Evolutionary conservation across 2,113 vertebrate genomes (phyloP).

Genomic region (Azemiops feae): DNA sequence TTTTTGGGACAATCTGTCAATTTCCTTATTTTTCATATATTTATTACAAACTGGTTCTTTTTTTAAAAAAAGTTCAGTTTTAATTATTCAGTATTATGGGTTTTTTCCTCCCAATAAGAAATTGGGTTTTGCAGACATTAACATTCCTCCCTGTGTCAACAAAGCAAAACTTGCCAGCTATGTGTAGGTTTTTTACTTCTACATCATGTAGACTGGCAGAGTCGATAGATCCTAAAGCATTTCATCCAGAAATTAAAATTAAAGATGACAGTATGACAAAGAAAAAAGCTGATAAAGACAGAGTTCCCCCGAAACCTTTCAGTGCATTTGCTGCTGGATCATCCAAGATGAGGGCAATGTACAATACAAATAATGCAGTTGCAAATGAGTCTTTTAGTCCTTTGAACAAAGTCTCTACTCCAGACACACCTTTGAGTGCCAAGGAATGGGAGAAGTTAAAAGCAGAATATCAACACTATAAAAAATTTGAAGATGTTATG

Average conservation of each 20-base stretch:
- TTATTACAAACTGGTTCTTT: background rate
- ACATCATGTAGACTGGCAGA: conserved; percentile 22
- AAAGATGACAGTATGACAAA: conserved; percentile 26
- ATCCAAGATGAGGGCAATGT: conserved; percentile 69
- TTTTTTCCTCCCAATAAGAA: conserved; percentile 38
- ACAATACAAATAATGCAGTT: conserved; percentile 16
- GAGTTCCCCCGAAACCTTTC: conserved; percentile 23
- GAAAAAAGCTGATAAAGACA: background rate
- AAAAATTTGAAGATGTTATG: conserved; percentile 77
- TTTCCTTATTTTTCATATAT: background rate
- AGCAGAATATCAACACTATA: conserved; percentile 48
- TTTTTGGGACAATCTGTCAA: background rate
- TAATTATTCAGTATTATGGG: conserved; percentile 53
- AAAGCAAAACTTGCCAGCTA: conserved; percentile 10
- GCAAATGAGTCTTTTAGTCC: background rate
- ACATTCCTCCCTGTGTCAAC: conserved; percentile 26
- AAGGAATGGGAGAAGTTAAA: conserved; percentile 81
- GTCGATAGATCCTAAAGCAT: conserved; percentile 44
- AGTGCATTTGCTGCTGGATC: conserved; percentile 80
- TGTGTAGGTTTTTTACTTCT: conserved; percentile 51
- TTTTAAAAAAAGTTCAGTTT: background rate
- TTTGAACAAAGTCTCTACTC: conserved; percentile 58
- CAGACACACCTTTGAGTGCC: conserved; percentile 74
- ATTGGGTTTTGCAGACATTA: conserved; percentile 51
- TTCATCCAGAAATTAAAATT: background rate